Percentiles rank a stretch among this genome's conserved stretches.
phyloP scores from a whole-genome alignment of 2,113 vertebrate species.

The Glaucidium brasilianum region DNA sequence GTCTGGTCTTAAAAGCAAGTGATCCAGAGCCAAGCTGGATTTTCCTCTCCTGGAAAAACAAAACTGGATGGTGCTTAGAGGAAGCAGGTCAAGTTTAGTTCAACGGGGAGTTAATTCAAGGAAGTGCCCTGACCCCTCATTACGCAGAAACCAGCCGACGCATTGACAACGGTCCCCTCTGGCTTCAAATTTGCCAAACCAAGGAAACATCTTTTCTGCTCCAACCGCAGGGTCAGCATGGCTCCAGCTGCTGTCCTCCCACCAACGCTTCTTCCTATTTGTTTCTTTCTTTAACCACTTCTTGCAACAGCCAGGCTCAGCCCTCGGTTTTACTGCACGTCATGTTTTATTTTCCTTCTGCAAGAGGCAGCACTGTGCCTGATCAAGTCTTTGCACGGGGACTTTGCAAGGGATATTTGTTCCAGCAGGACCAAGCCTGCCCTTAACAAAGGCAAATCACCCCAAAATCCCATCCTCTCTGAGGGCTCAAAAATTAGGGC shows the following conservation, averaged over 20 bases:
- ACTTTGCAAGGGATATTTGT: background rate
- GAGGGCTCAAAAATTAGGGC: background rate
- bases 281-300: background rate
- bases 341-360: background rate
- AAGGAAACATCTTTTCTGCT: background rate
- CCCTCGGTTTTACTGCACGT: background rate
- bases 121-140: background rate
- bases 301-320: background rate
- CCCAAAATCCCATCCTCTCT: background rate
- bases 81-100: background rate
- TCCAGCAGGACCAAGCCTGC: background rate
- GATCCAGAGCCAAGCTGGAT: background rate
- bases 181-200: background rate
- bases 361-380: background rate
- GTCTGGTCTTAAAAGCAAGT: background rate
- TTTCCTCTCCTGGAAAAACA: background rate
- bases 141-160: rapidly evolving
- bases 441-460: background rate
- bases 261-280: background rate
- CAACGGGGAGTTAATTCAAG: background rate
- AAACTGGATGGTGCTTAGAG: background rate
- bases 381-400: background rate
- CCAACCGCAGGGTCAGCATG: background rate
- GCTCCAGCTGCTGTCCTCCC: background rate
- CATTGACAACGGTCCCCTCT: background rate